Conservation (phyloP, 2,888 invertebrate genomes). For the Tetrapedia diversipes region DNA sequence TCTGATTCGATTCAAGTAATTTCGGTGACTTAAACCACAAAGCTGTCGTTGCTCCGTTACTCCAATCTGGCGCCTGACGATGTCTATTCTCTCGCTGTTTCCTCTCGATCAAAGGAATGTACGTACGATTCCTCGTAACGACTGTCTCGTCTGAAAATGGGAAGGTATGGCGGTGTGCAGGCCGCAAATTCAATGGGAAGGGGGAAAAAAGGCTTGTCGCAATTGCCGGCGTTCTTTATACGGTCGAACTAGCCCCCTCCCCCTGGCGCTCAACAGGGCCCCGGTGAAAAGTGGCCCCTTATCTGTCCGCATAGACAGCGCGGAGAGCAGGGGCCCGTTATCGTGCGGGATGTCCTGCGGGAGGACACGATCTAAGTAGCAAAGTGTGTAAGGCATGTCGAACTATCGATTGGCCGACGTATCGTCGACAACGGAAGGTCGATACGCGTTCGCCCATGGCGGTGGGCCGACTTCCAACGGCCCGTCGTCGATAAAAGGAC, state of each 20-base stretch:
- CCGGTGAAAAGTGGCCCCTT: constrained; percentile 67
- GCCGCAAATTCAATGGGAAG: background rate
- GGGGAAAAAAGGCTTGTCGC: constrained; percentile 23
- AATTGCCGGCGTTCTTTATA: constrained; percentile 45
- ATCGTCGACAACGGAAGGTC: constrained; percentile 65
- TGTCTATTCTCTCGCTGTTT: too few relatives aligned
- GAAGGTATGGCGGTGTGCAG: too few relatives aligned
- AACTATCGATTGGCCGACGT: constrained; percentile 70
- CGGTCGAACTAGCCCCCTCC: constrained; percentile 9
- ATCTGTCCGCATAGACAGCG: constrained; percentile 62
- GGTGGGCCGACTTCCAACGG: too few relatives aligned
- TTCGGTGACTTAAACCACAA: too few relatives aligned
- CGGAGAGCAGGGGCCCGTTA: constrained; percentile 65
- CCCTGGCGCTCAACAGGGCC: background rate
- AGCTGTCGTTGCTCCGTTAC: too few relatives aligned
- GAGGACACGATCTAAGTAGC: constrained; percentile 74
- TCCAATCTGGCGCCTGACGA: too few relatives aligned
- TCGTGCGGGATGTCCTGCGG: constrained; percentile 70
- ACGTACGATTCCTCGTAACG: too few relatives aligned
- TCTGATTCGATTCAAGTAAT: too few relatives aligned
- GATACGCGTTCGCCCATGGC: too few relatives aligned
- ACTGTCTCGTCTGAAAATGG: too few relatives aligned
- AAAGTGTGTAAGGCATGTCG: constrained; percentile 73
- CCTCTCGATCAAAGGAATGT: too few relatives aligned
- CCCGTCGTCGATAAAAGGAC: constrained; percentile 51